Percentiles rank a stretch among this genome's conserved stretches.
These are phyloP conservation scores for Pterocles burchelli DNA, from an alignment of 2,113 vertebrate species.

Conservation along the genomic window DNA sequence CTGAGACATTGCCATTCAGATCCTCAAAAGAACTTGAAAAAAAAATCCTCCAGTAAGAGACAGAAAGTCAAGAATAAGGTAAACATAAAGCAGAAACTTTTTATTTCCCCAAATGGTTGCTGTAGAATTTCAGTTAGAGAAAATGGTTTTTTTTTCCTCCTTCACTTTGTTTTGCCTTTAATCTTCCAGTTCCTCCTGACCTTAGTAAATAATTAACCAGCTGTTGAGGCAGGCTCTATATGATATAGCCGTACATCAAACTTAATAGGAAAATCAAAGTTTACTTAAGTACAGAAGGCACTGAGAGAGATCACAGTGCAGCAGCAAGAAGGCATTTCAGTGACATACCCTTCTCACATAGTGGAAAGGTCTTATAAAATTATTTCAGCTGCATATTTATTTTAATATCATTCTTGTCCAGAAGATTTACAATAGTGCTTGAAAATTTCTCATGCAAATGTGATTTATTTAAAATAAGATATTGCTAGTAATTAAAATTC, in stretches of 20 bases:
- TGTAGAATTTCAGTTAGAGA: not conserved
- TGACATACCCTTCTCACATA: not conserved
- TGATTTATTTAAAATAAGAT: constrained; percentile 45
- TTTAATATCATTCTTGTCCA: constrained; percentile 25
- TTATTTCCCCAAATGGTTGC: not conserved
- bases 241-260: not conserved
- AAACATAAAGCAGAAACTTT: not conserved
- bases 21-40: not conserved
- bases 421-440: constrained; percentile 32
- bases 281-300: constrained; percentile 13
- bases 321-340: constrained; percentile 10
- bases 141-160: not conserved
- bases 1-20: not conserved
- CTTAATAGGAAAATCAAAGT: constrained; percentile 32
- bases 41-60: not conserved
- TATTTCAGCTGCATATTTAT: constrained; percentile 32
- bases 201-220: constrained; percentile 59
- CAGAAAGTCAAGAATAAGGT: not conserved
- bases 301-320: not conserved
- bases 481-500: constrained; percentile 45
- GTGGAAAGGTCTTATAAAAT: constrained; percentile 3
- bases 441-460: constrained; percentile 13
- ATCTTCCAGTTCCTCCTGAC: constrained; percentile 5
- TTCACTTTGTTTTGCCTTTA: constrained; percentile 37
- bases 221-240: not conserved